Base-by-base conservation (phyloP, 1,140 invertebrate genomes). In the Psilanteris sp. region DNA sequence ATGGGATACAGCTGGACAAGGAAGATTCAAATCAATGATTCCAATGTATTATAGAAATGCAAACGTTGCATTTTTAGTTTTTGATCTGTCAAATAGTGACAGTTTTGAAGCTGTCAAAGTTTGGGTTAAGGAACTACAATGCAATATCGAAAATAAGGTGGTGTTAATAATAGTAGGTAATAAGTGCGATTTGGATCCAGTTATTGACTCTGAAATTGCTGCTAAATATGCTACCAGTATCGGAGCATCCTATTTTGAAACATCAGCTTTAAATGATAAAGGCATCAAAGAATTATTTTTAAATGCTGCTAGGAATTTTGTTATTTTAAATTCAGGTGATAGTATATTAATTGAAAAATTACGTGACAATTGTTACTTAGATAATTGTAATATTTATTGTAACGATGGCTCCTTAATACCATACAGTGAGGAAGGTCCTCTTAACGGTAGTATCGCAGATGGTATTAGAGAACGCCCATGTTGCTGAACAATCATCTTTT, bases 1-100 rank as follows among this genome's bases (percentile, higher is more conserved):
- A 16, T 96, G 96, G 96, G 96, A 98, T 82, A 97, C 96, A 3
- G 96, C 96, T 4, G 96, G 96, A 0, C 85, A 88, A 62, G 89
- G 91, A 70, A 89, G 95, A 74, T 97, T 96, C 85, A 90, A 93
- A 57, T 93, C 96, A 0, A 93, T 97, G 90, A 95, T 95, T 0
- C 96, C 96, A 3, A 96, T 97, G 94, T 97, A 97, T 84, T 97
- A 97, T 85, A 89, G 96, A 77, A 96, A 96, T 78, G 94, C 96
- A 0, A 95, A 96, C 80, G 96, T 94, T 1, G 95, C 95, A 1
- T 90, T 97, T 34, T 87, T 97, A 37, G 93, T 97, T 0, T 97
- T 96, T 84, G 96, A 97, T 85, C 90, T 97, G 31, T 96, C 95
- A 0, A 91, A 93, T 61, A 87, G 91, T 44, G 87, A 89, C 37